These are phyloP conservation scores for Pyrrhosoma nymphula DNA, from an alignment of 2,888 invertebrate species.

Conservation along the genomic window DNA sequence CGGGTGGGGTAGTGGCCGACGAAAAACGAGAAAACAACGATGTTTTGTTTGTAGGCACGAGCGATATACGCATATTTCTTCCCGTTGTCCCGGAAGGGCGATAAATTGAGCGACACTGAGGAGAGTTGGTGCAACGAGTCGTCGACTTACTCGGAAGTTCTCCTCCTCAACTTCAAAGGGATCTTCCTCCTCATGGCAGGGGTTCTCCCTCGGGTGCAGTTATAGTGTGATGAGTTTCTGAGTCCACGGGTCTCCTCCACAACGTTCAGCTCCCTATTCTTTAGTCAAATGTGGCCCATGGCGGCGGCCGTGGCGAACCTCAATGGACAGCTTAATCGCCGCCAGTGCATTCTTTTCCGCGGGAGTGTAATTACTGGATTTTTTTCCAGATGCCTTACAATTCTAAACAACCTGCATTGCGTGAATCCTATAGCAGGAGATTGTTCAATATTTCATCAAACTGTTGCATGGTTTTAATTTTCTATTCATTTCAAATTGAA, in stretches of 20 bases:
- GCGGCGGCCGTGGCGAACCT: neutral
- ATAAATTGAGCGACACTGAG: neutral
- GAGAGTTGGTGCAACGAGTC: neutral
- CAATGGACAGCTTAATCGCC: neutral
- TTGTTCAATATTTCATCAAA: no score
- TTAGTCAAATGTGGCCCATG: neutral
- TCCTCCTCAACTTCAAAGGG: neutral
- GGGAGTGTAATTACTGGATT: no score
- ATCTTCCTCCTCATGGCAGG: neutral
- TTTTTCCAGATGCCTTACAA: no score
- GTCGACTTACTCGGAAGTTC: neutral
- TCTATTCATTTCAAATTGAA: no score
- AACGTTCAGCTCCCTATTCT: neutral
- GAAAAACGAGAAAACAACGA: neutral
- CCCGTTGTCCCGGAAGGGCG: neutral
- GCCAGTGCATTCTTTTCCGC: no score
- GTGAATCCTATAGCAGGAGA: no score
- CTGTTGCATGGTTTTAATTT: no score
- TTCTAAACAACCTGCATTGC: no score
- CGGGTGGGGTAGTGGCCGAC: neutral
- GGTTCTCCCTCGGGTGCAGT: no score
- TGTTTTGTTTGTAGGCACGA: neutral
- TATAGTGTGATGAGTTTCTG: no score
- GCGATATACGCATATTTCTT: neutral
- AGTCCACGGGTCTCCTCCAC: no score